Evolutionary conservation across 2,888 invertebrate species (phyloP), one percentile per base, ranked within the genome.

Genomic region (Drosophila fungiperda): DNA sequence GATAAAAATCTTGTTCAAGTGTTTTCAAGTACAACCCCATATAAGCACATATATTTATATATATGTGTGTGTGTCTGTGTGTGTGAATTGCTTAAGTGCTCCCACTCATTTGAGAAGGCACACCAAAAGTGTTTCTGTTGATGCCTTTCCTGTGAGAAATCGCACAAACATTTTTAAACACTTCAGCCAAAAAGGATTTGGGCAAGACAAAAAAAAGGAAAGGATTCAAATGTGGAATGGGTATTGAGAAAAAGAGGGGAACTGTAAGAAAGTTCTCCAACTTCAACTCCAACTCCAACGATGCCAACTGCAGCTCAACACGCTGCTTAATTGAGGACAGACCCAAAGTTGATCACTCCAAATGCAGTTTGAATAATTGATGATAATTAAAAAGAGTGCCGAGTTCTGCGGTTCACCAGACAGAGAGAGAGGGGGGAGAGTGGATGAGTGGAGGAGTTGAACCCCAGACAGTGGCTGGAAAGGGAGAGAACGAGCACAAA

Each of bases 131-230:
- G 93, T 93, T 93, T 91, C 87, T 86, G 83, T 92, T 92, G 88
- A 91, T 92, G 92, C 93, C 93, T 93, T 89, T 89, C 91, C 92
- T 91, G 93, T 93, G 92, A 87, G 87, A 93, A 92, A 91, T 92
- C 91, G 83, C 90, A 90, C 92, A 91, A 91, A 81, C 45, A 82
- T 79, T 79, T 64, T 50, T 66, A 69, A 85, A 80, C 83, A 80
- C 87, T 90, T 83, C 35, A 78, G 52, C 29, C 17, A 69, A 67
- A 53, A 73, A 42, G 73, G 78, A 76, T 66, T 77, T 52, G 12
- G 40, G 29, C 32, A 11, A 15, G 23, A 11, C 1, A 15, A 23
- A 23, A 45, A 29, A 29, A 45, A 23, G 0, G 20, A 45, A 45
- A 45, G 45, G 45, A 29, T 50, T 26, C n/a, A 32, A 49, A 17